Conservation (phyloP, 2,888 invertebrate genomes). For the Metacarcinus magister region DNA sequence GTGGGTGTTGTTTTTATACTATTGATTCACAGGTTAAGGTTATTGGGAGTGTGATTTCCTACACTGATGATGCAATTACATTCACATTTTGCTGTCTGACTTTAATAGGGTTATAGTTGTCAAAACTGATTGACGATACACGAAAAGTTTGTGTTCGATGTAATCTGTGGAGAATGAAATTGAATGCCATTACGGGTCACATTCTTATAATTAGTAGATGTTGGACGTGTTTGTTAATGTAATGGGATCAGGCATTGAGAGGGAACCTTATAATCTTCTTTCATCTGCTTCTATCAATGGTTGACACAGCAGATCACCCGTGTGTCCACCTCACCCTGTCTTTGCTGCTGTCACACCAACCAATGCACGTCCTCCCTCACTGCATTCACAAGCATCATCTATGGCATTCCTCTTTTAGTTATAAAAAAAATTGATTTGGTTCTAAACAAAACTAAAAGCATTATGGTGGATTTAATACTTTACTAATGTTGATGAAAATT, state of each 20-base stretch:
- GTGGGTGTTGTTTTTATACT: not conserved
- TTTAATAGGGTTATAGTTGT: not conserved
- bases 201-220: not conserved
- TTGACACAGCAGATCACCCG: no score
- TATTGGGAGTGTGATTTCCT: not conserved
- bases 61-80: not conserved
- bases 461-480: no score
- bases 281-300: no score
- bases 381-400: no score
- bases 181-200: not conserved
- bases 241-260: not conserved
- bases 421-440: no score
- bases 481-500: no score
- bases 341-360: no score
- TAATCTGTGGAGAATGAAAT: not conserved
- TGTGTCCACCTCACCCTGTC: no score
- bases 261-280: no score
- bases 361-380: no score
- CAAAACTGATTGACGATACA: slow-evolving; percentile 3
- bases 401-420: no score
- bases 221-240: not conserved
- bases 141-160: slow-evolving; percentile 4
- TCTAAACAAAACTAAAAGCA: no score
- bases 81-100: not conserved
- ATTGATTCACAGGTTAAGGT: not conserved